Base-by-base conservation (phyloP, 1,140 invertebrate genomes). In the Phortica variegata region DNA sequence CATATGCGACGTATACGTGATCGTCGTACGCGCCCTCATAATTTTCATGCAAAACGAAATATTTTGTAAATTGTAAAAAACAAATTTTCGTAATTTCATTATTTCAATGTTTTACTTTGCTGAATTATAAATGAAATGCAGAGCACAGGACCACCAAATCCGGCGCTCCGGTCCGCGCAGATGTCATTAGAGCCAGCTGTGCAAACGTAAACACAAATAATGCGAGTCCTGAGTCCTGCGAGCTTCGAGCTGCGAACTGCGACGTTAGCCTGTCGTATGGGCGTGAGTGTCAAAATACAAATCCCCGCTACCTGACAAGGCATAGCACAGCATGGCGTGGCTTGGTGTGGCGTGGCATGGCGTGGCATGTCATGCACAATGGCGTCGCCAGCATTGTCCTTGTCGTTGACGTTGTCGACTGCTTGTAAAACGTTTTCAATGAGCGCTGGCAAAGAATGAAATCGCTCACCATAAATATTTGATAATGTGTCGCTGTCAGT, bases 81-180 rank as follows among this genome's bases (percentile, higher is more conserved):
- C 66, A 63, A 59, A 68, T 53, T 68, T 63, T 60, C 62, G 62
- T 65, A 65, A 65, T 65, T 65, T 65, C 63, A 65, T 65, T 65
- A 65, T 61, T 65, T 68, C 63, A 65, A 65, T 65, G 62, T 65
- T 65, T 65, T 65, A 65, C 63, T 65, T 65, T 59, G 43, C 62
- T 65, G 59, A 65, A 65, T 65, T 68, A 68, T 65, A 62, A 65
- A 65, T 65, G 50, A 66, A 49, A 43, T 26, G 23, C n/a, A 26
- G 10, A 26, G 23, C 23, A 26, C 5, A 26, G 10, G 10, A 6
- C 23, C 10, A 26, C n/a, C n/a, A n/a, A n/a, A n/a, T n/a, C n/a
- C n/a, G n/a, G n/a, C n/a, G n/a, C 55, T 49, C 34, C 33, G 51
- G 15, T 44, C 38, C 34, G 21, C 37, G 37, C 37, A n/a, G 9